Evolutionary conservation across 2,797 vertebrate species (phyloP), one percentile per base, ranked within the genome.

Genomic region (Poeciliopsis presidionis): DNA sequence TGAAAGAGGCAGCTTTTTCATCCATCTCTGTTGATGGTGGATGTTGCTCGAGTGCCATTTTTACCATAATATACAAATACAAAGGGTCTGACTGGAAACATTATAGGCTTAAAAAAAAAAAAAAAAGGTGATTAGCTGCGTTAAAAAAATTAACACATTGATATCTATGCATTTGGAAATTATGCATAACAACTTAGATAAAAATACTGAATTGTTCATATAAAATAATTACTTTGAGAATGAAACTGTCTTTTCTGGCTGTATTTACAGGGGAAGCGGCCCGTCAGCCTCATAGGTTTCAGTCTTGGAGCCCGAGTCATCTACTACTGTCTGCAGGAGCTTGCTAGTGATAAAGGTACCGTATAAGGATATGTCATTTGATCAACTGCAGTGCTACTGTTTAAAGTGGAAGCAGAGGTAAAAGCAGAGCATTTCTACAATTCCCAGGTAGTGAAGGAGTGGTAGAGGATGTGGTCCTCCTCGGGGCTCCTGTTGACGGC

Each of bases 251-350:
- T 73, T 76, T 55, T 69, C 8, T 78, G 18, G 78, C n/a, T 83
- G 47, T 86, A 16, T 87, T 67, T 86, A 20, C 89, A 99, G 98
- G 98, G 98, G 53, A 96, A 85, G 85, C 95, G 98, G 28, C 98
- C 98, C 0, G 98, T 99, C 90, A 97, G 96, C 46, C 95, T 99
- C 77, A 96, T 99, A 41, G 98, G 98, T 47, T 99, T 99, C 94
- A 99, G 98, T 86, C 96, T 99, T 5, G 98, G 98, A 18, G 98
- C 98, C 61, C 95, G 98, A 90, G 98, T 99, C 18, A 98, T 99
- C 91, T 99, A 98, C 93, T 99, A 97, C 96, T 99, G 98, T 87
- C 95, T 99, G 25, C 97, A 98, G 77, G 98, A 99, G 90, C 97
- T 99, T 81, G 97, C 98, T 74, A 97, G 95, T 81, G 98, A 99